Evolutionary conservation across 2,113 vertebrate species (phyloP).

Genomic region (Brachypodius melanocephalos): DNA sequence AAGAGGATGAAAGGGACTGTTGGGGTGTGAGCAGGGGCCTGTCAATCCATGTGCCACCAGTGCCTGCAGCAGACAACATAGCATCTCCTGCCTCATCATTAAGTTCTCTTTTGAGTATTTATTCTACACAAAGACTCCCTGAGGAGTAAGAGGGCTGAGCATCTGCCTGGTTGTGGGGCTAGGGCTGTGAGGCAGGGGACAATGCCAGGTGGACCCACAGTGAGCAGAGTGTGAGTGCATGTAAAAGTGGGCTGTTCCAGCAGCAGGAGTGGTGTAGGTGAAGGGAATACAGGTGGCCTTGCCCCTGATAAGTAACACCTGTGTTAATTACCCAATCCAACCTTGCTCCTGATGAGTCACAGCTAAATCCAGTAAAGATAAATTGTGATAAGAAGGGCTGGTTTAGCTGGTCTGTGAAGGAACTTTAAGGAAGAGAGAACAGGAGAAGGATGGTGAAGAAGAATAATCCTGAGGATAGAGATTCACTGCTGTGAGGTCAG

Average conservation of each 20-base stretch:
- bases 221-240: neutral
- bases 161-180: rapidly evolving
- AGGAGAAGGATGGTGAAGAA: neutral
- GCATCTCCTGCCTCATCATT: neutral
- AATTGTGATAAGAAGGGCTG: neutral
- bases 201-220: rapidly evolving
- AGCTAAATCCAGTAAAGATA: neutral
- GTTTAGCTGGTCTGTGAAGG: neutral
- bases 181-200: rapidly evolving
- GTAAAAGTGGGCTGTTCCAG: neutral
- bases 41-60: rapidly evolving
- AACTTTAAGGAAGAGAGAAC: neutral
- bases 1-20: neutral
- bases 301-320: neutral
- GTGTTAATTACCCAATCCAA: neutral
- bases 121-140: neutral
- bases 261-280: neutral
- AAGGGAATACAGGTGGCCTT: neutral
- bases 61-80: neutral
- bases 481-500: neutral
- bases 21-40: neutral
- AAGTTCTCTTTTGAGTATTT: neutral
- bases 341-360: neutral
- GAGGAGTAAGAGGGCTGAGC: neutral
- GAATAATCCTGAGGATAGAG: neutral